Base-by-base conservation (phyloP, 2,888 invertebrate genomes). In the Eupithecia subumbrata region DNA sequence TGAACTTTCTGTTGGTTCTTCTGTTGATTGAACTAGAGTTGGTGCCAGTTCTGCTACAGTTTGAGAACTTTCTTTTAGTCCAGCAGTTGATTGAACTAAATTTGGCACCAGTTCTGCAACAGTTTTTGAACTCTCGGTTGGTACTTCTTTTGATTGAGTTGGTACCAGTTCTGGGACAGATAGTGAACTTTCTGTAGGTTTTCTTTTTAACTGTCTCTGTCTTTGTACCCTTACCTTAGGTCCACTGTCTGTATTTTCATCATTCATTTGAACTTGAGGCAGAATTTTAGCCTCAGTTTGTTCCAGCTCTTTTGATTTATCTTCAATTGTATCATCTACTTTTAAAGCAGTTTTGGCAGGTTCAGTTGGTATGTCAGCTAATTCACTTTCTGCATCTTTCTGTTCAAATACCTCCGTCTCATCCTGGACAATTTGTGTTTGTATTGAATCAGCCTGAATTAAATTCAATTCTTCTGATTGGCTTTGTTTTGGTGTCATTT, bases 351-450 rank as follows among this genome's bases (percentile, higher is more conserved):
- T 66, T 16, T 52, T 30, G 63, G 22, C n/a, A 64, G 40, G 48
- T 76, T 67, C 48, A 34, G 52, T 60, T 45, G 63, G 63, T 66
- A 14, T 34, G 22, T 72, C 2, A n/a, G 22, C 64, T 48, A 9
- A n/a, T 48, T 66, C n/a, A 64, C 34, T 34, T 30, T 64, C 45
- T 5, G 30, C 30, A 45, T 37, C 25, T 37, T 72, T 52, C 22
- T 25, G 37, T 25, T 56, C 52, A 9, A 22, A 12, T 37, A 67
- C 9, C 11, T 67, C 34, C 7, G 43, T 37, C 25, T 56, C 40
- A 56, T 25, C 5, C 40, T 68, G n/a, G 40, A 40, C 4, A 22
- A 63, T n/a, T 69, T 69, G 18, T 14, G 12, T 43, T 22, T 34
- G 12, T 43, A 40, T 60, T 37, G 16, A 9, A 8, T 63, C 40